Percentiles rank a stretch among this genome's conserved stretches.
Conservation (phyloP, 2,113 vertebrate species). For the Prunella himalayana region DNA sequence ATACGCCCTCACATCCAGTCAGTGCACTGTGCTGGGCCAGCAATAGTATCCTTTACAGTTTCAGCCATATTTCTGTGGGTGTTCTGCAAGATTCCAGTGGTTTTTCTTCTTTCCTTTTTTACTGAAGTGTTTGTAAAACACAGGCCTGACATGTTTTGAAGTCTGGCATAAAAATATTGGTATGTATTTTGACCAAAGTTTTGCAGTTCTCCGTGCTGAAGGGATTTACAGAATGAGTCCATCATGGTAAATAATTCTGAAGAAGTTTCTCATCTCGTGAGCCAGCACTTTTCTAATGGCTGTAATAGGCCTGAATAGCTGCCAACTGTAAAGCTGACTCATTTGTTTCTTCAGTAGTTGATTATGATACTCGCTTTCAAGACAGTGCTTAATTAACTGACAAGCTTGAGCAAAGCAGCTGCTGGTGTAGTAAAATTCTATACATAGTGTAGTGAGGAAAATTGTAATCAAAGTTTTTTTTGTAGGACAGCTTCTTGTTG, state of each 20-base stretch:
- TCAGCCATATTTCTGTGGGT: neutral
- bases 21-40: slow-evolving; percentile 89
- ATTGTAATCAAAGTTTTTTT: neutral
- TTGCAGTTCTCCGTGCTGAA: neutral
- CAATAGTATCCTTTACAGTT: slow-evolving; percentile 91
- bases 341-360: neutral
- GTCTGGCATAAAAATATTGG: neutral
- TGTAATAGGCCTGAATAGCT: neutral
- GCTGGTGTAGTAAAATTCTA: neutral
- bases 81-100: neutral
- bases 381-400: neutral
- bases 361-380: neutral
- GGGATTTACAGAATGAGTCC: neutral
- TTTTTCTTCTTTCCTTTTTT: neutral
- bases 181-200: neutral
- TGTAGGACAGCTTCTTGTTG: neutral
- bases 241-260: neutral
- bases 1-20: slow-evolving; percentile 77
- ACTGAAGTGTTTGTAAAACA: neutral
- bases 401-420: neutral
- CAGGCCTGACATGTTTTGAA: neutral
- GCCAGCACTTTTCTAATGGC: neutral
- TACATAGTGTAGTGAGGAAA: neutral
- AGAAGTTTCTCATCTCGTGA: neutral
- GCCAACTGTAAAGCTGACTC: neutral